Evolutionary conservation across 2,888 invertebrate genomes (phyloP).

Genomic region (Melitaea athalia): DNA sequence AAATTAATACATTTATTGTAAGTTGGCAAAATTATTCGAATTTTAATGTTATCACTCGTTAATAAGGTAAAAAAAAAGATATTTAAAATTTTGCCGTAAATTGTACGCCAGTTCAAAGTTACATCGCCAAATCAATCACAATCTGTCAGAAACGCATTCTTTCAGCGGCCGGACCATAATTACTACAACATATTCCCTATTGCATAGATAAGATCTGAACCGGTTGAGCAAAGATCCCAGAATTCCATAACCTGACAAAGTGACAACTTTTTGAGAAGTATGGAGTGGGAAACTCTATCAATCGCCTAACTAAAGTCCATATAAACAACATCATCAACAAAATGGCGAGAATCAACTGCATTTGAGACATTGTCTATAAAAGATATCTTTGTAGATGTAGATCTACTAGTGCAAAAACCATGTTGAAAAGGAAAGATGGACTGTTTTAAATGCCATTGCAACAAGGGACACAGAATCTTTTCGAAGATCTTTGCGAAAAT

Average conservation of each 20-base stretch:
- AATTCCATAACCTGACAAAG: slow-evolving; percentile 28
- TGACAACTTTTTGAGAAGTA: slow-evolving; percentile 27
- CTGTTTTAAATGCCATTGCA: not conserved
- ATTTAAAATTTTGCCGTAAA: too few relatives aligned
- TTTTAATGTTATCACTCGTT: too few relatives aligned
- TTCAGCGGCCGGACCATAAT: too few relatives aligned
- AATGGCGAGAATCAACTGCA: slow-evolving; percentile 21
- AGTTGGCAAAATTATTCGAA: too few relatives aligned
- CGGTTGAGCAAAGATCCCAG: not conserved
- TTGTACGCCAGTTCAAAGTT: too few relatives aligned
- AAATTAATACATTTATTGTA: too few relatives aligned
- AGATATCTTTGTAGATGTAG: slow-evolving; percentile 31
- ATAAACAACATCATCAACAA: slow-evolving; percentile 33
- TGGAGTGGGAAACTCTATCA: slow-evolving; percentile 32
- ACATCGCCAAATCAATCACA: too few relatives aligned
- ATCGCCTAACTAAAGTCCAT: slow-evolving; percentile 37
- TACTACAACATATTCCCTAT: too few relatives aligned
- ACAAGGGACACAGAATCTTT: slow-evolving; percentile 7
- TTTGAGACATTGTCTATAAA: slow-evolving; percentile 7
- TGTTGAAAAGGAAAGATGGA: slow-evolving; percentile 19
- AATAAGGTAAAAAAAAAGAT: too few relatives aligned
- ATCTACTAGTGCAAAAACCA: too few relatives aligned
- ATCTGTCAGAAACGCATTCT: too few relatives aligned
- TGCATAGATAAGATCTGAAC: too few relatives aligned
- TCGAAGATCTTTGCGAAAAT: slow-evolving; percentile 9